Conservation (phyloP, 2,797 vertebrate species). For the Fistularia tabacaria region DNA sequence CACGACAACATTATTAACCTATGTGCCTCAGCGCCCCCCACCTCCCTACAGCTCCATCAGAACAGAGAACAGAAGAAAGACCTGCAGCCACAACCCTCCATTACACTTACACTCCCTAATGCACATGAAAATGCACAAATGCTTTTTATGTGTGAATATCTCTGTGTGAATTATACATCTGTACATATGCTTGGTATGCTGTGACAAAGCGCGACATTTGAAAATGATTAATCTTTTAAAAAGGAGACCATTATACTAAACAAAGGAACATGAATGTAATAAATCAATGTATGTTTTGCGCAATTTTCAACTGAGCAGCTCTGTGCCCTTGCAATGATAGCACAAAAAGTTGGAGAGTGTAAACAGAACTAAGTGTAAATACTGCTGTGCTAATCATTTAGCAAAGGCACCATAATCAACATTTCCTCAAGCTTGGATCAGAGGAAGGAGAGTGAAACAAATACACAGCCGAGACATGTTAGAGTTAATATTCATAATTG, state of each 20-base stretch:
- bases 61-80: slow-evolving; percentile 35
- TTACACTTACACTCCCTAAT: slow-evolving; percentile 10
- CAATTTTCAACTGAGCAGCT: slow-evolving; percentile 22
- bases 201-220: slow-evolving; percentile 5
- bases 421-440: slow-evolving; percentile 31
- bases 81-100: slow-evolving; percentile 21
- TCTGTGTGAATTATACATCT: not conserved
- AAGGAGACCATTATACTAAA: not conserved
- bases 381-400: slow-evolving; percentile 51
- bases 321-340: slow-evolving; percentile 10
- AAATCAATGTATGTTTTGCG: slow-evolving; percentile 21
- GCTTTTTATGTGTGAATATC: too few relatives aligned
- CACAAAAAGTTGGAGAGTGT: not conserved
- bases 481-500: slow-evolving; percentile 54
- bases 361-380: slow-evolving; percentile 54
- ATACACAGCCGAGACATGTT: slow-evolving; percentile 9
- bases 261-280: slow-evolving; percentile 5
- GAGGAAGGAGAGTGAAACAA: slow-evolving; percentile 30
- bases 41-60: not conserved
- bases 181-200: slow-evolving; percentile 3
- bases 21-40: slow-evolving; percentile 33
- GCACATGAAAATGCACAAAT: slow-evolving; percentile 14
- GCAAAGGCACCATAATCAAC: slow-evolving; percentile 49
- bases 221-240: not conserved
- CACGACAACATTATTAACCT: slow-evolving; percentile 62